Evolutionary conservation across 64 coral and sea anemone genomes (phyloP), one percentile per base, ranked within the genome.

Genomic region (Porites australiensis): DNA sequence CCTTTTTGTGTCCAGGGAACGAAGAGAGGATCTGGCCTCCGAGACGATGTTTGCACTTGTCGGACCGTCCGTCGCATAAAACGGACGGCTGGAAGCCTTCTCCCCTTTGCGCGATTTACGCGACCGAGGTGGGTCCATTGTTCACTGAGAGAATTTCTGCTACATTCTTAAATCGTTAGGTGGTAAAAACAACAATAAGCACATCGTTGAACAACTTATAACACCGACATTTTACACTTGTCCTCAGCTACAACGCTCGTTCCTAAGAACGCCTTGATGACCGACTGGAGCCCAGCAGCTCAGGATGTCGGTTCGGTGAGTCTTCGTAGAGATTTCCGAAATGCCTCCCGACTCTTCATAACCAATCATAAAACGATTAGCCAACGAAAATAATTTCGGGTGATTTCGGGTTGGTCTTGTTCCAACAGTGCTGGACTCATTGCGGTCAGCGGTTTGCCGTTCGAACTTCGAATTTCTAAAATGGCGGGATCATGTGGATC

Each of bases 401-500:
- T 12, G 13, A 4, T 64, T 19, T 64, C 18, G 13, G 8, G 13
- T 12, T 64, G 18, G 18, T 64, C 13, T 64, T 16, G 13, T 14
- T 4, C 13, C 13, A 64, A 4, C 62, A 64, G 4, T 16, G 13
- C 13, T 16, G 62, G 18, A 3, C 3, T 6, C 11, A 37, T 2
- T 67, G 22, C 18, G 21, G 58, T 61, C 78, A 81, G 78, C 78
- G 54, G 78, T 44, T 10, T 37, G 27, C 27, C 27, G 27, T 37
- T 37, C 27, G n/a, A 19, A 14, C 47, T 78, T 90, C 48, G 46
- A 80, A 81, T 50, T 69, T 98, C 86, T 82, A 99, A 96, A 92
- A 99, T 99, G 98, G 94, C 94, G 88, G 94, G 86, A 93, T 75
- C 50, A 19, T 85, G 72, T 9, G 91, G 94, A 21, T 92, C 88